Base-by-base conservation (phyloP, 2,113 vertebrate genomes). In the Myotis lucifugus region DNA sequence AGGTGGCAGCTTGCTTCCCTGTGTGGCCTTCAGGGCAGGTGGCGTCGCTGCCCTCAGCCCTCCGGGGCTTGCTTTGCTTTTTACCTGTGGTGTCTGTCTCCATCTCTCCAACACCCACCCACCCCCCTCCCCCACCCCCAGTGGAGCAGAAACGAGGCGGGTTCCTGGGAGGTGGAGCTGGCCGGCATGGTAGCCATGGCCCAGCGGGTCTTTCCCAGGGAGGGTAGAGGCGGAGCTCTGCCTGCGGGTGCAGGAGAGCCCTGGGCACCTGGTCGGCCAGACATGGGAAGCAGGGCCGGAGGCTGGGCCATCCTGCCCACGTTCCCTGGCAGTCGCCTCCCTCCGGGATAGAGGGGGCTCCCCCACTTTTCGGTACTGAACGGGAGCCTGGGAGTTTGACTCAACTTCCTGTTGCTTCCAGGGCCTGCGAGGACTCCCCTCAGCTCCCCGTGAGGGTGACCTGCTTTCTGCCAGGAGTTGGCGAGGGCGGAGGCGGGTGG, bases 181-280 rank as follows among this genome's bases (percentile, higher is more conserved):
- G 95, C 29, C 19, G 90, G 91, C 89, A 8, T 23, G 54, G 8
- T 21, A 10, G 46, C 46, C 46, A 6, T 46, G 46, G 46, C 46
- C 46, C 54, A 21, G 54, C 7, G 13, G 8, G 12, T 70, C 72
- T 77, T 84, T 67, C 91, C 52, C 48, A 29, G 48, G 59, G n/a
- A 76, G 67, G 98, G 90, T 95, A 85, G 93, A 95, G 90, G 90
- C 95, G 97, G 93, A 96, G 78, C n/a, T 10, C 87, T 95, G 95
- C 82, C 79, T 95, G 92, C 52, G 40, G 15, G 67, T 19, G 18
- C 27, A 1, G 40, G 32, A 10, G 2, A 32, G 25, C 23, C 54
- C 6, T 0, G 4, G 46, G 29, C 48, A 37, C 82, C 10, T 10
- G 23, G 1, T 34, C 25, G 61, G n/a, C 69, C 79, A n/a, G n/a